Evolutionary conservation across 2,888 invertebrate species (phyloP).

Genomic region (Watsonalla cultraria): DNA sequence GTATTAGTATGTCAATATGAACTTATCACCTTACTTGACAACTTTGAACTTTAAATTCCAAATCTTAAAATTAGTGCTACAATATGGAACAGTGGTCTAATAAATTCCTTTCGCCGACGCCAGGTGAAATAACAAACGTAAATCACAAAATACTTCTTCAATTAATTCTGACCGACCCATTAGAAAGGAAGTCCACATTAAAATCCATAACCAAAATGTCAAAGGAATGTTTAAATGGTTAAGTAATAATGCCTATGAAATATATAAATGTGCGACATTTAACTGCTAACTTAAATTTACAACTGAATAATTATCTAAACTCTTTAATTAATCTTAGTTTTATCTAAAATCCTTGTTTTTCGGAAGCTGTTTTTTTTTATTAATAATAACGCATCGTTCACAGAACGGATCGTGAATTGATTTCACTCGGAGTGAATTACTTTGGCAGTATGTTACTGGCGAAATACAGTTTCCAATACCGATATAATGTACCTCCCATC

Average conservation of each 20-base stretch:
- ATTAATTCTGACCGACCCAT: conserved; percentile 13
- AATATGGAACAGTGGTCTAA: conserved; percentile 42
- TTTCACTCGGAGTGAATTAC: conserved; percentile 70
- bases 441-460: conserved; percentile 76
- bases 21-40: conserved; percentile 71
- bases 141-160: conserved; percentile 5
- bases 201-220: conserved; percentile 67
- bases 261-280: conserved; percentile 72
- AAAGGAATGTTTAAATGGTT: conserved; percentile 77
- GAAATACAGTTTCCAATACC: conserved; percentile 51
- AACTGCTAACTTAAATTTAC: conserved; percentile 77
- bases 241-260: conserved; percentile 78
- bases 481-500: conserved; percentile 43
- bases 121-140: conserved; percentile 20
- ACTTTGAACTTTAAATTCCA: conserved; percentile 75
- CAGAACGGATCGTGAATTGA: conserved; percentile 74
- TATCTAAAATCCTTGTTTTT: conserved; percentile 69
- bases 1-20: conserved; percentile 69
- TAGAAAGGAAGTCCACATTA: conserved; percentile 43
- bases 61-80: conserved; percentile 69
- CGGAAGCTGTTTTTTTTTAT: conserved; percentile 56
- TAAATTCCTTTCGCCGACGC: conserved; percentile 18
- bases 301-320: conserved; percentile 74
- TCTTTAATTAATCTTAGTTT: conserved; percentile 66
- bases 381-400: conserved; percentile 67